Evolutionary conservation across 2,113 vertebrate species (phyloP).

Genomic region (Cebus imitator): DNA sequence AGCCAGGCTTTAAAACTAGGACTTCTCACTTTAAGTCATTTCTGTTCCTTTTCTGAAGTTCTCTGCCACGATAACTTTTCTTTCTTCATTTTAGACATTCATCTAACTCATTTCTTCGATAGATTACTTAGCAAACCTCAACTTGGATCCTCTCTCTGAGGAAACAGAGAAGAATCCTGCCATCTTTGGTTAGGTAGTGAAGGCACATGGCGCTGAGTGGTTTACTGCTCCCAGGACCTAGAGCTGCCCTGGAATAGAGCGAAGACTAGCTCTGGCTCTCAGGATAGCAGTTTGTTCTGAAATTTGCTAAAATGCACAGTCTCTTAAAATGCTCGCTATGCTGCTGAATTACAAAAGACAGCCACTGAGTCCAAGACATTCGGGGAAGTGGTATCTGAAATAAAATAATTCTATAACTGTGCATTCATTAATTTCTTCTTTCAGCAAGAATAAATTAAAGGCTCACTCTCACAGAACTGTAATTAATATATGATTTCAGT

Average conservation of each 20-base stretch:
- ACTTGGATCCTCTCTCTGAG: not conserved
- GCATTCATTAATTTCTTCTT: not conserved
- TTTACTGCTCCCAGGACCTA: not conserved
- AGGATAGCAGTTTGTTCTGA: not conserved
- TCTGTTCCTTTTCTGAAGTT: slow-evolving; percentile 2
- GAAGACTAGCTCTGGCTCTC: not conserved
- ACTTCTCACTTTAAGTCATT: not conserved
- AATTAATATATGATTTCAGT: slow-evolving; percentile 26
- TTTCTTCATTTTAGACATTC: not conserved
- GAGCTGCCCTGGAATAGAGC: not conserved
- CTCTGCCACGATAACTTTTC: not conserved
- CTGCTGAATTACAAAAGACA: not conserved
- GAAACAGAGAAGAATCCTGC: not conserved
- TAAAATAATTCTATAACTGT: slow-evolving; percentile 12
- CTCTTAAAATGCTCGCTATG: not conserved
- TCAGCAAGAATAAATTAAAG: slow-evolving; percentile 37
- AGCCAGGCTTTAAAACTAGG: not conserved
- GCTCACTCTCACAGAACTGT: not conserved
- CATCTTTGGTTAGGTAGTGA: not conserved
- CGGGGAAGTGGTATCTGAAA: not conserved
- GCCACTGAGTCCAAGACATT: not conserved
- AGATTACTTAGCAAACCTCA: not conserved
- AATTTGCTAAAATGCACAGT: not conserved
- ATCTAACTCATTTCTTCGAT: not conserved
- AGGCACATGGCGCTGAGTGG: not conserved